Evolutionary conservation across 2,113 vertebrate species (phyloP), one percentile per base, ranked within the genome.

Genomic region (Aegithalos caudatus): DNA sequence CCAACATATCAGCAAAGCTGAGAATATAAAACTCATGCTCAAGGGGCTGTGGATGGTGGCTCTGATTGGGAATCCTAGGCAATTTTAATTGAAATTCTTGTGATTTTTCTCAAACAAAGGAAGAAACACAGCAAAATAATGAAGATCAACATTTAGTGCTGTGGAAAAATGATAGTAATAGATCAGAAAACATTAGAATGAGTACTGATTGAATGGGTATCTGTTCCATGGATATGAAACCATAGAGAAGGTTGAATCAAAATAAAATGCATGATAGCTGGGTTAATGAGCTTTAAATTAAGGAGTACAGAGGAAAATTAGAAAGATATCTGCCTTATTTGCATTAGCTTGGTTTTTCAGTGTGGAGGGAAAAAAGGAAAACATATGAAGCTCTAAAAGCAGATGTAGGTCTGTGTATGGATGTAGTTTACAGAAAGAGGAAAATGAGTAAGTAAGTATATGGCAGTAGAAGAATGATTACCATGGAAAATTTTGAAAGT

Each of bases 401-500:
- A 80, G 42, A 78, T 0, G 9, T 91, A 81, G 61, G 16, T 50
- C 61, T 67, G 18, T 62, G 44, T 27, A 37, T 37, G 67, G 12
- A 31, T 91, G 31, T 27, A 86, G 67, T 44, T 64, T 37, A 80
- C 18, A 81, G 37, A 38, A 79, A 88, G 40, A 82, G 22, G 31
- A 88, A 91, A 92, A 85, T 35, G 27, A 67, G 23, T 85, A 40
- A 33, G 45, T 78, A 81, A 70, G 33, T 87, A 37, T 62, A 81
- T 6, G 19, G 65, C 62, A 77, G 74, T 40, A 82, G 45, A 93
- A 81, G 38, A 88, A 76, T 69, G n/a, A 88, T 88, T 94, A 86
- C 25, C 28, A 73, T 28, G 42, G 57, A 64, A 95, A 81, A 95
- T 92, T 22, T 22, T 95, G 71, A 65, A 94, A 95, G 71, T 81